These are phyloP conservation scores for Eugnorisma glareosa DNA, from an alignment of 2,888 invertebrate species.

Conservation along the genomic window DNA sequence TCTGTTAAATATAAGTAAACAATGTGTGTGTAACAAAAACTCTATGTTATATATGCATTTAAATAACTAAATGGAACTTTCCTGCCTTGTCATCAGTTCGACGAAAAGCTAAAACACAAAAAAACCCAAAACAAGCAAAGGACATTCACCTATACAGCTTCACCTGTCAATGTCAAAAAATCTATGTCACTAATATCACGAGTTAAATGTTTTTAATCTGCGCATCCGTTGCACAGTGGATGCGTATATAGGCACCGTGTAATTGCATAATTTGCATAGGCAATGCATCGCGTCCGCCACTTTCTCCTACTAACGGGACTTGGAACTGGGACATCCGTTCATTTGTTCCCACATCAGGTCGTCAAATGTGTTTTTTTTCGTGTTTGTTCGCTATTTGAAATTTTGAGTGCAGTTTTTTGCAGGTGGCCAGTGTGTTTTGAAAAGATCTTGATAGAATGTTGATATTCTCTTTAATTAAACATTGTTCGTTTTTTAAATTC, in stretches of 20 bases:
- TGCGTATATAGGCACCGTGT: slow-evolving; percentile 67
- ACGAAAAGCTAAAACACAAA: slow-evolving; percentile 2
- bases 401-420: slow-evolving; percentile 53
- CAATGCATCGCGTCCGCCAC: slow-evolving; percentile 82
- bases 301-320: slow-evolving; percentile 88
- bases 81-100: background rate
- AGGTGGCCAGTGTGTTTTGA: slow-evolving; percentile 36
- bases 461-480: slow-evolving; percentile 6
- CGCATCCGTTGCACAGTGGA: slow-evolving; percentile 62
- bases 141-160: slow-evolving; percentile 49
- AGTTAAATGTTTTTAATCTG: slow-evolving; percentile 60
- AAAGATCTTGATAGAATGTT: slow-evolving; percentile 32
- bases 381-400: slow-evolving; percentile 62
- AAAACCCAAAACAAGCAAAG: slow-evolving; percentile 38
- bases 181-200: slow-evolving; percentile 53
- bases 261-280: slow-evolving; percentile 90
- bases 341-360: slow-evolving; percentile 70
- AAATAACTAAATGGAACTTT: slow-evolving; percentile 14
- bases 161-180: slow-evolving; percentile 58
- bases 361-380: slow-evolving; percentile 52
- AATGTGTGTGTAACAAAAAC: background rate
- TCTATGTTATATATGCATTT: background rate
- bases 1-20: background rate
- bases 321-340: slow-evolving; percentile 83
- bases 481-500: background rate